These are phyloP conservation scores for Pandemis cinnamomeana DNA, from an alignment of 2,888 invertebrate genomes.

Conservation along the genomic window DNA sequence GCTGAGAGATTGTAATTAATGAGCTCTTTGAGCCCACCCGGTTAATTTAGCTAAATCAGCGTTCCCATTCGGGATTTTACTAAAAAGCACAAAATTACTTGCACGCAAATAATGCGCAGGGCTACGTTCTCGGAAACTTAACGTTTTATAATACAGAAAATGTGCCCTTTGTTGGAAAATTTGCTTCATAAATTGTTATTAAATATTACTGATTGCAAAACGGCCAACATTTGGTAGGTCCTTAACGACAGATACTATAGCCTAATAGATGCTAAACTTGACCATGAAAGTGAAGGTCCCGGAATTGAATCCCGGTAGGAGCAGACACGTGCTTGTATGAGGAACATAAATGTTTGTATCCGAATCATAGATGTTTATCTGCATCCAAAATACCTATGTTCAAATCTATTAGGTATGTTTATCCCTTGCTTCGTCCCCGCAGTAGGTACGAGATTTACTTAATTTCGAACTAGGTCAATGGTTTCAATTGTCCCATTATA, in stretches of 20 bases:
- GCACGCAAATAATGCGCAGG: conserved; percentile 16
- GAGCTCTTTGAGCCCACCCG: conserved; percentile 49
- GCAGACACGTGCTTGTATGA: no score
- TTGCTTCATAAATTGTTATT: background rate
- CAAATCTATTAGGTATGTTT: no score
- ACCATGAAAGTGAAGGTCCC: no score
- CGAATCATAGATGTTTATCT: no score
- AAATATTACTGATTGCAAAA: background rate
- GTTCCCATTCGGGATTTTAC: conserved; percentile 38
- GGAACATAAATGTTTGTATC: no score
- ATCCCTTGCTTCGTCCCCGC: no score
- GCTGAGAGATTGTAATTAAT: conserved; percentile 51
- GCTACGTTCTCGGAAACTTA: background rate
- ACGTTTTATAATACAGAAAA: background rate
- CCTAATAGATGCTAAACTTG: no score
- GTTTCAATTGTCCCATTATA: no score
- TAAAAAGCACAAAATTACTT: conserved; percentile 31
- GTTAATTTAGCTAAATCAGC: conserved; percentile 46
- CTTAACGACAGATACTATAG: background rate
- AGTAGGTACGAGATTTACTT: no score
- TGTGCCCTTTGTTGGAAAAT: background rate
- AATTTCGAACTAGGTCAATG: no score
- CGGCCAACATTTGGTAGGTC: background rate
- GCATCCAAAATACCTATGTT: no score
- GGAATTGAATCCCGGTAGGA: no score